Conservation (phyloP, 2,797 vertebrate species). For the Eurystomus glaucurus region DNA sequence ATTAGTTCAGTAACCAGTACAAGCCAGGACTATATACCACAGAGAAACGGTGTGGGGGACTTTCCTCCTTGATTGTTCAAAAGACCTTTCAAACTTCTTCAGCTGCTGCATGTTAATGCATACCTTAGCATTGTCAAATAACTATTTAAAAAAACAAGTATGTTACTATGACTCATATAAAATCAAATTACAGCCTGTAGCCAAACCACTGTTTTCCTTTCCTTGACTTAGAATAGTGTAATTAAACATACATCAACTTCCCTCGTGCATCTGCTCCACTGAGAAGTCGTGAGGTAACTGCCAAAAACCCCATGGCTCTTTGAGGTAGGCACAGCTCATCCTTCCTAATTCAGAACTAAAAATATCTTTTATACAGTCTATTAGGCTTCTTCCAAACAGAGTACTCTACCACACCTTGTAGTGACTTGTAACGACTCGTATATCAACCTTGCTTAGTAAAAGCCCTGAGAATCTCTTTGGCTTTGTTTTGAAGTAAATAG, state of each 20-base stretch:
- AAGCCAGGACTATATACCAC: neutral
- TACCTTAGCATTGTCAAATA: neutral
- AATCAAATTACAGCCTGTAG: neutral
- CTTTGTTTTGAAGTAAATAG: neutral
- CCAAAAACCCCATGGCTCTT: neutral
- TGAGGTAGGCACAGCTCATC: neutral
- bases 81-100: neutral
- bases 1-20: neutral
- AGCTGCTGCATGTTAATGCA: neutral
- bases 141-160: neutral
- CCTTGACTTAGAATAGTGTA: neutral
- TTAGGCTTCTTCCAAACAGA: neutral
- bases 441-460: neutral
- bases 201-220: neutral
- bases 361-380: neutral
- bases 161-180: neutral
- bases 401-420: neutral
- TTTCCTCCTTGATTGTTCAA: neutral
- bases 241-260: neutral
- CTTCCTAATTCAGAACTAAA: constrained; percentile 5
- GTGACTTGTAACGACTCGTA: neutral
- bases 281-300: neutral
- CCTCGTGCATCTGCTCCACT: neutral
- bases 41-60: neutral
- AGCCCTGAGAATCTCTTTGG: neutral